A percentile compares a stretch with the other conserved stretches of the same genome.
phyloP scores from a whole-genome alignment of 2,888 invertebrate genomes.

The Ceraclea dissimilis region DNA sequence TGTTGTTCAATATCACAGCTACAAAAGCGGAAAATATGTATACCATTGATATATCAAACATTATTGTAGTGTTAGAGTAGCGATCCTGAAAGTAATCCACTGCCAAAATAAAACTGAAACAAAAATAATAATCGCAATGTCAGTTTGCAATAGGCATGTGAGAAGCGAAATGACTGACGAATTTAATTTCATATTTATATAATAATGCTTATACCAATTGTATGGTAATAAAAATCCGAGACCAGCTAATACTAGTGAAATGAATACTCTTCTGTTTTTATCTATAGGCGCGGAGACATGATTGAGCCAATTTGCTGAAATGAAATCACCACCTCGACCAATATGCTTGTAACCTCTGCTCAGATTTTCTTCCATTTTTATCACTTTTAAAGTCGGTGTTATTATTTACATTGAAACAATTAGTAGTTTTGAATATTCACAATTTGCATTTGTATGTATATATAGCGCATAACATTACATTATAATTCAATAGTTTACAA shows the following conservation, averaged over 20 bases:
- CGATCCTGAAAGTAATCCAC: constrained; percentile 85
- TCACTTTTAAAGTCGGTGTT: neutral
- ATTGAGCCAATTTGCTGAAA: constrained; percentile 44
- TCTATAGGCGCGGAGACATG: constrained; percentile 63
- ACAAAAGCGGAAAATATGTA: constrained; percentile 86
- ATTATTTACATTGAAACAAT: neutral
- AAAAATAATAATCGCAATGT: constrained; percentile 12
- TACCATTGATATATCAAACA: constrained; percentile 88
- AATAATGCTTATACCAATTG: constrained; percentile 70
- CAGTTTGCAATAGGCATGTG: no score
- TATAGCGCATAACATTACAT: no score
- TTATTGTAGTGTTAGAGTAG: constrained; percentile 77
- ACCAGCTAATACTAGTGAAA: constrained; percentile 74
- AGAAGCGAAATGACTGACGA: no score
- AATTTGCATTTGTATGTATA: neutral
- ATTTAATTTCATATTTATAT: no score
- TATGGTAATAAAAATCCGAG: constrained; percentile 86
- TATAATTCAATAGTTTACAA: no score
- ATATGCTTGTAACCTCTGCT: constrained; percentile 61
- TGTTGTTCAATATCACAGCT: constrained; percentile 79
- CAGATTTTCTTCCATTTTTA: constrained; percentile 55
- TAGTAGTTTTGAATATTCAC: neutral
- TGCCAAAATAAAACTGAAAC: constrained; percentile 80
- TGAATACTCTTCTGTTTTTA: constrained; percentile 62
- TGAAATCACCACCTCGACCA: constrained; percentile 47